These are phyloP conservation scores for fruit fly (Drosophila melanogaster) DNA, from an alignment of 1,140 invertebrate species.

Conservation along the genomic window Release_6_plus_ISO1_MT NC_004354.4:771501-772000, in stretches of 20 bases:
- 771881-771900: too few relatives aligned
- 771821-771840: too few relatives aligned
- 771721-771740: slow-evolving; percentile 20
- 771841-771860: too few relatives aligned
- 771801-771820: too few relatives aligned
- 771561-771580: slow-evolving; percentile 61
- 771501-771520: slow-evolving; percentile 6
- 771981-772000: slow-evolving; percentile 1
- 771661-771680: slow-evolving; percentile 29
- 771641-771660: slow-evolving; percentile 51
- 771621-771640: slow-evolving; percentile 9
- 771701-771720: slow-evolving; percentile 18
- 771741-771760: slow-evolving; percentile 31
- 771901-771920: too few relatives aligned
- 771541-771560: slow-evolving; percentile 51
- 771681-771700: slow-evolving; percentile 2
- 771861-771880: too few relatives aligned
- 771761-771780: background rate
- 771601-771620: slow-evolving; percentile 45
- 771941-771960: background rate
- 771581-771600: slow-evolving; percentile 29
- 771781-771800: slow-evolving; percentile 2
- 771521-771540: slow-evolving; percentile 7
- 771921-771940: too few relatives aligned
- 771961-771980: background rate